Base-by-base conservation (phyloP, 2,113 vertebrate species). In the Lamprotornis superbus region DNA sequence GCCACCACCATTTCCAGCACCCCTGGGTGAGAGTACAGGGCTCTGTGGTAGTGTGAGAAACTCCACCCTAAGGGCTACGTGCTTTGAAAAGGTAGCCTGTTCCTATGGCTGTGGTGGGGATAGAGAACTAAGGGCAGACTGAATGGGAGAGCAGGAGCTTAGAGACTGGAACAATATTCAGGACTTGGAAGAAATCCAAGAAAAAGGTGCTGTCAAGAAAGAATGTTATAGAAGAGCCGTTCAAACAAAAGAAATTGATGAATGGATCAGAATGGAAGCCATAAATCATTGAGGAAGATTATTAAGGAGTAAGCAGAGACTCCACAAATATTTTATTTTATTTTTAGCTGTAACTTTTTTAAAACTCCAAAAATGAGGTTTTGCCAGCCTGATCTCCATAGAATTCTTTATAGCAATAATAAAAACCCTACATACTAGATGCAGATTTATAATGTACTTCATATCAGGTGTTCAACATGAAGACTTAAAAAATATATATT, bases 61-160 rank as follows among this genome's bases (percentile, higher is more conserved):
- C 53, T 53, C 22, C 31, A 35, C 2, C 1, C 10, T 6, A 30
- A 71, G 49, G 49, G 22, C 24, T 28, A 63, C 1, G 0, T 7
- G 30, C 31, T 67, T 42, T 42, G 15, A 39, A 61, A 33, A 28
- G 25, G 3, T 9, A 55, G 9, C 30, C 28, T 59, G 15, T 21
- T 74, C 25, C 42, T 79, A 12, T 4, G 12, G 50, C 17, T 7
- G 1, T 14, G 4, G 22, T 69, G 8, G 50, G 65, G 46, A 7
- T 28, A 56, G 15, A 47, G n/a, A 53, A n/a, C 16, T 27, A 75
- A 37, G 15, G 40, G 33, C 33, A 89, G 46, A 31, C 12, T 42
- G 35, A 50, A 46, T 19, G 17, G 40, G 67, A 65, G 25, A 83
- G 23, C 20, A 64, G 64, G 28, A 85, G 22, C n/a, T 69, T 5